Conservation (phyloP, 2,113 vertebrate genomes). For the Apaloderma vittatum region DNA sequence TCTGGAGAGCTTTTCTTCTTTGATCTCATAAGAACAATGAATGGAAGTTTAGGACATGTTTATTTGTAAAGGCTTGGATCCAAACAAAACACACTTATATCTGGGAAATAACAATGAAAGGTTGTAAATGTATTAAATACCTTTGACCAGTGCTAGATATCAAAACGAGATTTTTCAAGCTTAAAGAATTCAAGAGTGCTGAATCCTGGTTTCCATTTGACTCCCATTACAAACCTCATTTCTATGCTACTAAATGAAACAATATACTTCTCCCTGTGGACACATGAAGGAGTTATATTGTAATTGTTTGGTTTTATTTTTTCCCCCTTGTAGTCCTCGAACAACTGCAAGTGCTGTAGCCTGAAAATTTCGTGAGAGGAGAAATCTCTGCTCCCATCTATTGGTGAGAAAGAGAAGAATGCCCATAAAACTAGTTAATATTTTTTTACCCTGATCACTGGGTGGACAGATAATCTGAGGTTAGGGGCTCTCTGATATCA, state of each 20-base stretch:
- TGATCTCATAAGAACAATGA: constrained; percentile 43
- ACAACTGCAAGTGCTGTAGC: not conserved
- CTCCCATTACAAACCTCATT: constrained; percentile 12
- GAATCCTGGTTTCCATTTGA: constrained; percentile 36
- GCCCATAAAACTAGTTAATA: not conserved
- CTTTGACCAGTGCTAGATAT: not conserved
- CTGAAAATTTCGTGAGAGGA: not conserved
- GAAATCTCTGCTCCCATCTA: constrained; percentile 48
- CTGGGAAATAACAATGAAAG: constrained; percentile 8
- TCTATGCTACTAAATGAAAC: constrained; percentile 8
- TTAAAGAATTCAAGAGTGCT: constrained; percentile 12
- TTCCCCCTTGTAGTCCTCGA: not conserved
- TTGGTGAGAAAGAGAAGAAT: constrained; percentile 4
- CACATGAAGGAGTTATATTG: not conserved
- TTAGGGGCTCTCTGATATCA: not conserved
- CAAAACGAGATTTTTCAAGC: not conserved
- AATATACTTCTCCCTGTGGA: constrained; percentile 11
- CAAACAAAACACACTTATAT: constrained; percentile 35
- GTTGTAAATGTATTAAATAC: not conserved
- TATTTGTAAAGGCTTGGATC: constrained; percentile 27
- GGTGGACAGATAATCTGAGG: not conserved
- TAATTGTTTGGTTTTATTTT: not conserved
- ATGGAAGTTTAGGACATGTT: constrained; percentile 7
- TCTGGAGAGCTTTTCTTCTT: constrained; percentile 48
- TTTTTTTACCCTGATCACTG: not conserved